Base-by-base conservation (phyloP, 1,140 invertebrate genomes). In the Pogonus chalceus region DNA sequence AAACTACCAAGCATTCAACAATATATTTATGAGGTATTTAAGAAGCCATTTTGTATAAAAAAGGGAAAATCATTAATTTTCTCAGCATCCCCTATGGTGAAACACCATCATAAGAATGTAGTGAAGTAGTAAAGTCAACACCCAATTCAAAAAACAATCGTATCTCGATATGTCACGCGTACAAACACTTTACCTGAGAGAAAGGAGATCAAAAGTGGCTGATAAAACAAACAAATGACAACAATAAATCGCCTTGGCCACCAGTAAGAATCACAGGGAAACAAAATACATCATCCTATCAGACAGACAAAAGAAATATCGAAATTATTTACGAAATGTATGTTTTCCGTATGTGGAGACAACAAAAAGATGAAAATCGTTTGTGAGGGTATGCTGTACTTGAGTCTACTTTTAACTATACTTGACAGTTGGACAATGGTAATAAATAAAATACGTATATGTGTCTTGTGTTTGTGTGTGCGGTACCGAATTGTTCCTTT, bases 141-240 rank as follows among this genome's bases (percentile, higher is more conserved):
- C 26, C 26, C 26, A 4, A 31, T 31, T 31, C 26, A 14, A 43
- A 43, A 43, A 43, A 43, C 37, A 43, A 43, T 43, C 18, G 37
- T 18, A 43, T 43, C 37, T 43, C 7, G 18, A 12, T 7, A 18
- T 43, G 37, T 43, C 37, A 43, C 37, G 37, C 18, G 37, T 16
- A n/a, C n/a, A 18, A 3, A 43, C 37, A 43, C 37, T 7, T 43
- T 43, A 43, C 37, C 37, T 43, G 37, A 43, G 37, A 43, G 37
- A 43, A 43, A 43, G 18, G 9, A 43, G 37, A 43, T 43, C 37
- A 43, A 9, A 12, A 16, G 7, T 10, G 37, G 9, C 37, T 43
- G 37, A 43, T 43, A 43, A 43, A 43, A 43, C 37, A 18, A 43
- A 43, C 37, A 43, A 43, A 43, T 43, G 37, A 43, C 37, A 43